Evolutionary conservation across 2,797 vertebrate genomes (phyloP).

Genomic region (Oreochromis grahami): DNA sequence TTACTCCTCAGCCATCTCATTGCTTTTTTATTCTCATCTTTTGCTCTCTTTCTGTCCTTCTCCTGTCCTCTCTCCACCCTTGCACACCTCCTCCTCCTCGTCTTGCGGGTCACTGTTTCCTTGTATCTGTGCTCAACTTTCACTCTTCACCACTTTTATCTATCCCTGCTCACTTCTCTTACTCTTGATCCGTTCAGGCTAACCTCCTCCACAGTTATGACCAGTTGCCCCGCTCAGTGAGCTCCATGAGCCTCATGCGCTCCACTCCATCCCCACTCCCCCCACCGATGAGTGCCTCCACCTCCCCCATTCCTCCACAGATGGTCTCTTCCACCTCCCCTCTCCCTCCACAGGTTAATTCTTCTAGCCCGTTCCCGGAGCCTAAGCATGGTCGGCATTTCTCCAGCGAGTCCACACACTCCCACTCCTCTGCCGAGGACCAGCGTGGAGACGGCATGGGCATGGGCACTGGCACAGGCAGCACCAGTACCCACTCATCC

Average conservation of each 20-base stretch:
- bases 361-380: conserved; percentile 88
- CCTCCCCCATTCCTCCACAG: conserved; percentile 74
- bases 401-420: conserved; percentile 88
- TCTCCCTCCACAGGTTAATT: conserved; percentile 82
- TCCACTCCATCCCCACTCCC: conserved; percentile 72
- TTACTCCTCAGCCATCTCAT: conserved; percentile 58
- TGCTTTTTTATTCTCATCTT: conserved; percentile 57
- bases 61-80: conserved; percentile 17
- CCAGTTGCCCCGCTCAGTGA: conserved; percentile 72
- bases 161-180: not conserved
- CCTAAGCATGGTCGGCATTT: conserved; percentile 83
- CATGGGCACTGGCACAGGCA: conserved; percentile 69
- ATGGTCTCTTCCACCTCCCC: conserved; percentile 76
- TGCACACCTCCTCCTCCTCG: conserved; percentile 7
- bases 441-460: conserved; percentile 74
- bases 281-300: conserved; percentile 64
- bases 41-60: conserved; percentile 31
- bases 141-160: not conserved
- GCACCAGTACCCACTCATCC: conserved; percentile 81
- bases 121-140: conserved; percentile 6
- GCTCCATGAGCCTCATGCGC: conserved; percentile 73
- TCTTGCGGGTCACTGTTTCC: conserved; percentile 11
- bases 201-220: conserved; percentile 68
- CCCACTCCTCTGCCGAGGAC: conserved; percentile 84
- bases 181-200: conserved; percentile 12